Evolutionary conservation across 2,113 vertebrate species (phyloP), one percentile per base, ranked within the genome.

Genomic region (Sinocyclocheilus rhinocerous): DNA sequence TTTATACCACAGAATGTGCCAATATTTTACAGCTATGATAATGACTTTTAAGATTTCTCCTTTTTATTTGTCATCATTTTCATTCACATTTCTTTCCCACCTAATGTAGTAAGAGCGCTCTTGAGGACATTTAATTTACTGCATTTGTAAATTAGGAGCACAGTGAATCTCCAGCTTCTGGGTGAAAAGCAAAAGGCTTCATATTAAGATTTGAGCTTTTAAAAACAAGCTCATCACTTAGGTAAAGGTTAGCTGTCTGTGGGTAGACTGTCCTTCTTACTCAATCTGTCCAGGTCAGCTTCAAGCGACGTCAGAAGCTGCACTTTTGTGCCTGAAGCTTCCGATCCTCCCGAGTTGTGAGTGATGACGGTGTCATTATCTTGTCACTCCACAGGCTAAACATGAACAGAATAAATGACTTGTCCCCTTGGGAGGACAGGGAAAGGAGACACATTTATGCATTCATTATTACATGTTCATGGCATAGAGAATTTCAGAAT

Each of bases 391-490:
- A 36, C 42, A 36, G 26, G 81, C 63, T 29, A 55, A 70, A 70
- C 81, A 70, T 52, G 81, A 70, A 83, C 16, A 70, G 81, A 83
- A 83, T 70, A 70, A 69, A 69, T 81, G 24, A 16, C 61, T 63
- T 67, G 61, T 67, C n/a, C 42, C 79, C 39, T 50, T 81, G 42
- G 61, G 61, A 67, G 8, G 39, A 67, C 79, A 81, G 9, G 3
- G 24, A 50, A 67, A 42, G 16, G 2, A 67, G 39, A 67, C 8
- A 26, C 3, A 16, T 67, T 20, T 29, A 29, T 50, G 42, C 42
- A 29, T 67, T 67, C 4, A n/a, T 59, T 63, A 26, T 4, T 18
- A n/a, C n/a, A 26, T 11, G 2, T 63, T 81, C 13, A 11, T 57
- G 4, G 76, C 50, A 11, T 42, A 42, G 7, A 42, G 39, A 45